Percentiles rank a stretch among this genome's conserved stretches.
These are phyloP conservation scores for Xiphophorus maculatus DNA, from an alignment of 2,113 vertebrate genomes.

Conservation along the genomic window DNA sequence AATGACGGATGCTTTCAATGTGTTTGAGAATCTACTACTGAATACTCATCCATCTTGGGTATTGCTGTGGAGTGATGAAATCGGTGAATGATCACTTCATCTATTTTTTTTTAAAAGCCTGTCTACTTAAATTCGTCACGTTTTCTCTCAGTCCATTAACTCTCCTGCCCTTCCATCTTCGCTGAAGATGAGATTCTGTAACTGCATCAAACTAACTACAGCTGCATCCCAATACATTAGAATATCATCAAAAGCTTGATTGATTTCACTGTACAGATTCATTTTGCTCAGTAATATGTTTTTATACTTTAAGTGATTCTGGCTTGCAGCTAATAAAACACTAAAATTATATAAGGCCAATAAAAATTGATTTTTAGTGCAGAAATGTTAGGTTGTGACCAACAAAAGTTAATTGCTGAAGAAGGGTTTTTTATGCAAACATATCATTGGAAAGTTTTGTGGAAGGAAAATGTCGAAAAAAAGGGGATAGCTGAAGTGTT, in stretches of 20 bases:
- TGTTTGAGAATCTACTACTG: slow-evolving; percentile 69
- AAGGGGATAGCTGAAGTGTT: background rate
- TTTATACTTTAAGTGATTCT: background rate
- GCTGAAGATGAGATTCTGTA: slow-evolving; percentile 30
- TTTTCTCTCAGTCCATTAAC: slow-evolving; percentile 24
- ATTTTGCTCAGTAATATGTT: background rate
- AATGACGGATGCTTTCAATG: slow-evolving; percentile 42
- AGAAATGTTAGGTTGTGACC: background rate
- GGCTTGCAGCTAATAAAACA: background rate
- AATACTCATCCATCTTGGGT: slow-evolving; percentile 59
- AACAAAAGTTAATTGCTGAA: background rate
- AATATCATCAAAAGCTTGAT: background rate
- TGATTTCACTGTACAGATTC: background rate
- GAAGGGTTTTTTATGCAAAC: background rate
- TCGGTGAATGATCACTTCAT: slow-evolving; percentile 46
- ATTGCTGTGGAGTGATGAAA: slow-evolving; percentile 68
- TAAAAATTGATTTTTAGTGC: background rate
- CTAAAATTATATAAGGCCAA: background rate
- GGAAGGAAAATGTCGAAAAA: background rate
- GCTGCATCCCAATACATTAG: background rate
- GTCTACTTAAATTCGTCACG: slow-evolving; percentile 26
- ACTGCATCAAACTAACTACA: slow-evolving; percentile 34
- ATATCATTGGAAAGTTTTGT: background rate
- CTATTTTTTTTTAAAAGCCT: slow-evolving; percentile 55
- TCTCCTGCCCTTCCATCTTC: background rate